Evolutionary conservation across 2,113 vertebrate species (phyloP), one percentile per base, ranked within the genome.

Genomic region (Lycaon pictus): DNA sequence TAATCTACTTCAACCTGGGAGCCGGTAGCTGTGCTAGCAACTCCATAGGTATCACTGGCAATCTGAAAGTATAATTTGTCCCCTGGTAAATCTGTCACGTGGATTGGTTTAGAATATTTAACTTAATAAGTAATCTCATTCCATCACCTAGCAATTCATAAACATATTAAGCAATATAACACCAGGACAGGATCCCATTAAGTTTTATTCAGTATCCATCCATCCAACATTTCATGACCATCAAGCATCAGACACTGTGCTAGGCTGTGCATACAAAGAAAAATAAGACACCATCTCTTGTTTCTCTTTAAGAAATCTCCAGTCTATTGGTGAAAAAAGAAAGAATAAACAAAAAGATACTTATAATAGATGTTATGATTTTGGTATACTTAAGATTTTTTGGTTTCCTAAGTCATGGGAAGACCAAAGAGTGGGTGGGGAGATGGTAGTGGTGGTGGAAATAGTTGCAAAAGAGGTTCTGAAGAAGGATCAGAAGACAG

Each of bases 1-100:
- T 80, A 3, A 32, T 80, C 22, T 84, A 15, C 63, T 89, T 89
- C 58, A 72, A 67, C 48, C 81, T 32, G 27, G 85, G 67, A 90
- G 16, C 76, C 29, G 23, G 51, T n/a, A 51, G 4, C 85, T 65
- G 3, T 27, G 12, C 32, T 84, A 27, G 17, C 19, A 32, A 65
- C 55, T 43, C 23, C 8, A 2, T 37, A 48, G 27, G 29, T 7
- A 22, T 58, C 32, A 25, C 25, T 58, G 65, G 19, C 29, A 69
- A 80, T 82, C 63, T 85, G 58, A 93, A 96, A 84, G 29, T 62
- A 48, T 10, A 72, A 32, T 93, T 29, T 65, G 9, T 95, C 93
- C 13, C 20, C 19, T 90, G 32, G 53, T 32, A 82, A 89, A 51
- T 53, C 86, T 94, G 35, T 55, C 25, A 48, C 7, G n/a, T 2